Percentiles rank a stretch among this genome's conserved stretches.
Evolutionary conservation across 2,888 invertebrate species (phyloP).

Genomic region (Torymus tubicola): DNA sequence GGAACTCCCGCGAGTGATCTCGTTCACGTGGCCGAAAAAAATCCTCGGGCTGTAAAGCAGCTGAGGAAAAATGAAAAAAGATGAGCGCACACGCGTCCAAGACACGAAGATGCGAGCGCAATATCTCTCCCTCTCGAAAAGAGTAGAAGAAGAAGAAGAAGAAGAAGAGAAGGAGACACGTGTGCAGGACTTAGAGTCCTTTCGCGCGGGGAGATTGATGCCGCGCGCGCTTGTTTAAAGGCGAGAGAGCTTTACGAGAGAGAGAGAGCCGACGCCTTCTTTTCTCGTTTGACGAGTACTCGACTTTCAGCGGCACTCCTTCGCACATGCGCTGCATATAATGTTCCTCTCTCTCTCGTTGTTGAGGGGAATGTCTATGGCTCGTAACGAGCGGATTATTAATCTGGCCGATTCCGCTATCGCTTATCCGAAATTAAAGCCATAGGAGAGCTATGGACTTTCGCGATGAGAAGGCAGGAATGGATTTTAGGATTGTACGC

Average conservation of each 20-base stretch:
- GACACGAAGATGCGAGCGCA: slow-evolving; percentile 5
- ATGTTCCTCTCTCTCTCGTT: background rate
- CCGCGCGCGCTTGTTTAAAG: slow-evolving; percentile 23
- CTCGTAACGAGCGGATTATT: background rate
- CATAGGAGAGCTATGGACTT: no score
- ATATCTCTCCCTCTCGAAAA: slow-evolving; percentile 20
- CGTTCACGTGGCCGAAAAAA: slow-evolving; percentile 48
- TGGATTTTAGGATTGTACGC: no score
- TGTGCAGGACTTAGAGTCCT: background rate
- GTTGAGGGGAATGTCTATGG: background rate
- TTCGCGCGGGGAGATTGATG: slow-evolving; percentile 31
- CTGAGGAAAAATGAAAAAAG: slow-evolving; percentile 16
- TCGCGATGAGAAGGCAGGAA: no score
- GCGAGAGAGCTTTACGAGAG: background rate
- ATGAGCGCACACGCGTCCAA: background rate
- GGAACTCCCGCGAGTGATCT: slow-evolving; percentile 23
- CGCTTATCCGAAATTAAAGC: no score
- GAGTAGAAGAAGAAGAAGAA: background rate
- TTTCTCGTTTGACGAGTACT: slow-evolving; percentile 15
- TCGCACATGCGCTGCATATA: no score
- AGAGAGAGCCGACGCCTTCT: slow-evolving; percentile 11
- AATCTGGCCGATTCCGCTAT: no score
- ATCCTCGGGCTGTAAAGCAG: slow-evolving; percentile 6
- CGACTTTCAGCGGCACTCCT: slow-evolving; percentile 17
- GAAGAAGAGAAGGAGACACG: background rate